Evolutionary conservation across 1,140 invertebrate species (phyloP).

Genomic region (Cecropterus lyciades): DNA sequence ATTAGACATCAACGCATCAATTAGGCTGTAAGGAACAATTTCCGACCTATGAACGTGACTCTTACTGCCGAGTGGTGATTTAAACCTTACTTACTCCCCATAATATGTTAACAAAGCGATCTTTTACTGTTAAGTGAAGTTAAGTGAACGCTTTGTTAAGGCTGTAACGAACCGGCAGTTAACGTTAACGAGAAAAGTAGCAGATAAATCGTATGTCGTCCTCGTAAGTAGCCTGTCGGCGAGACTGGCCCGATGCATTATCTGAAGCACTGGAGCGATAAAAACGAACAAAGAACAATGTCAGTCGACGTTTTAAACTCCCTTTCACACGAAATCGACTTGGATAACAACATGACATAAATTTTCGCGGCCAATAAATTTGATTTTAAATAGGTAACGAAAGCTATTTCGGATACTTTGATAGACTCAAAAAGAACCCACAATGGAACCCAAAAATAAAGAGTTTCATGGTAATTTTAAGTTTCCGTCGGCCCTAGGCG

Average conservation of each 20-base stretch:
- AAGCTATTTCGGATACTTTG: conserved; percentile 17
- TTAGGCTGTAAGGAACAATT: conserved; percentile 29
- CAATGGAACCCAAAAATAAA: background rate
- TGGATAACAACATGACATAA: conserved; percentile 64
- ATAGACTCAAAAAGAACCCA: too few relatives aligned
- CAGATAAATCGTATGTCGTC: conserved; percentile 68
- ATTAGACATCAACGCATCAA: conserved; percentile 50
- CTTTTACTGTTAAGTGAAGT: conserved; percentile 60
- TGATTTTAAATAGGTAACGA: conserved; percentile 22
- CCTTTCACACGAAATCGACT: conserved; percentile 66
- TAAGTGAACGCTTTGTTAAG: conserved; percentile 60
- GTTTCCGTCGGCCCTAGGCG: conserved; percentile 28
- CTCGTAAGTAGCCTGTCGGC: conserved; percentile 64
- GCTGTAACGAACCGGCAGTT: conserved; percentile 56
- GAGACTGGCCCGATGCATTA: conserved; percentile 66
- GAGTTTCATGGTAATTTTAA: conserved; percentile 14
- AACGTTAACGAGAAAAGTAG: conserved; percentile 75
- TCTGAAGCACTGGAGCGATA: conserved; percentile 77
- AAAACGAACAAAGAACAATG: conserved; percentile 81
- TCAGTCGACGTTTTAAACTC: conserved; percentile 64
- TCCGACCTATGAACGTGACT: conserved; percentile 23
- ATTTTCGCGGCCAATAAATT: conserved; percentile 40
- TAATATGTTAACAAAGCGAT: conserved; percentile 49
- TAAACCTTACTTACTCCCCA: conserved; percentile 14
- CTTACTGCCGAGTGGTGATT: conserved; percentile 1